Base-by-base conservation (phyloP, 2,113 vertebrate genomes). In the Bufo bufo region DNA sequence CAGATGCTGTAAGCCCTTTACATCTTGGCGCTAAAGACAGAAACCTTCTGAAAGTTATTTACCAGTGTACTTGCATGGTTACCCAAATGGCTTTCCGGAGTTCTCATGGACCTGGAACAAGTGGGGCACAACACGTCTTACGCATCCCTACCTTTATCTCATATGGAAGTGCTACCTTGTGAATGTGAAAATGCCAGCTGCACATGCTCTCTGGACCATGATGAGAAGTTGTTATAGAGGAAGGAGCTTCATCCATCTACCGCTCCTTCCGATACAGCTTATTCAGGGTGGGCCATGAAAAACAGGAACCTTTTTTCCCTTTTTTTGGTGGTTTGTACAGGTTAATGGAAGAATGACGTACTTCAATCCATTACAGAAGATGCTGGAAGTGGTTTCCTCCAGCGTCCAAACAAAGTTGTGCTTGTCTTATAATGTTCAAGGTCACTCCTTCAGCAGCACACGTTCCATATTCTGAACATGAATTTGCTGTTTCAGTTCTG, bases 1-100 rank as follows among this genome's bases (percentile, higher is more conserved):
- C 86, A 82, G 86, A 88, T 88, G 86, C 86, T 75, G 86, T 33
- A 72, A 88, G 71, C 77, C 86, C 66, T 87, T 69, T 17, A 82
- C 77, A 72, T 63, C 79, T 77, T 23, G 49, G 79, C 43, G 79
- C 45, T 75, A 74, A 61, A 49, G 49, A 88, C 69, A 19, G 56
- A 43, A 88, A 52, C 66, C 33, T 33, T 63, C 13, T 49, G 63
- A 77, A 88, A 88, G 69, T 43, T 83, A 50, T 83, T 75, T 52
- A 49, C 74, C 80, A 43, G 56, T 17, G n/a, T 12, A 14, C 63
- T 59, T 52, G 79, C 20, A 23, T 17, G 77, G 47, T 52, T 83
- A 77, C 49, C n/a, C 56, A 20, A 61, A 77, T 75, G 11, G 82
- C 56, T 83, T 88, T 82, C 43, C 63, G 69, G 45, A 75, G 23